Evolutionary conservation across 2,113 vertebrate species (phyloP).

Genomic region (Rhizomys pruinosus): DNA sequence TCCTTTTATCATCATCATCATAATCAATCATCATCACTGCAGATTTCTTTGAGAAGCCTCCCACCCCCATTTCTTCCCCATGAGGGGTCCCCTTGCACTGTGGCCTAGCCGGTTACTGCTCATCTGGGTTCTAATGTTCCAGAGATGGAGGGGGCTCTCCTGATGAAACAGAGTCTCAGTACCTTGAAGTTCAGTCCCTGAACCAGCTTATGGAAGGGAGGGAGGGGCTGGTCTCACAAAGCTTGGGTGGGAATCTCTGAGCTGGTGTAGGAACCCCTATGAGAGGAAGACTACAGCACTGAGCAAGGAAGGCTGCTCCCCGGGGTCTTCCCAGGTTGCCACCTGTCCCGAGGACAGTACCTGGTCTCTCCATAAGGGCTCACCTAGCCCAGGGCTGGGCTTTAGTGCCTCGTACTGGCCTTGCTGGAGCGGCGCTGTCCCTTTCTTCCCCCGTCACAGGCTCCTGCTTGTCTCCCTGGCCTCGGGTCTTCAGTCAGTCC

Average conservation of each 20-base stretch:
- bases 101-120: no score
- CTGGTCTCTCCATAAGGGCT: background rate
- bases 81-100: background rate
- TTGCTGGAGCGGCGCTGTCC: background rate
- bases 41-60: background rate
- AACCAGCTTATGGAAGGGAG: background rate
- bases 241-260: fast-evolving
- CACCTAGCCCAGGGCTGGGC: background rate
- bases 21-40: fast-evolving
- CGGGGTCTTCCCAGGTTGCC: background rate
- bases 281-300: background rate
- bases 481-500: background rate
- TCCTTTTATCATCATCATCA: background rate
- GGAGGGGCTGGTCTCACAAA: fast-evolving
- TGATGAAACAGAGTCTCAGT: no score
- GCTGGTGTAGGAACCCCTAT: background rate
- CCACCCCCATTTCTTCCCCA: background rate
- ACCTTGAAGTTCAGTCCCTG: no score
- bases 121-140: background rate
- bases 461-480: background rate
- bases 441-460: background rate
- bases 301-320: fast-evolving
- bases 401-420: background rate
- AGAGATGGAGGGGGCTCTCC: no score
- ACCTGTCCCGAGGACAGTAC: background rate